Evolutionary conservation across 2,888 invertebrate genomes (phyloP).

Genomic region (Odontocerum albicorne): DNA sequence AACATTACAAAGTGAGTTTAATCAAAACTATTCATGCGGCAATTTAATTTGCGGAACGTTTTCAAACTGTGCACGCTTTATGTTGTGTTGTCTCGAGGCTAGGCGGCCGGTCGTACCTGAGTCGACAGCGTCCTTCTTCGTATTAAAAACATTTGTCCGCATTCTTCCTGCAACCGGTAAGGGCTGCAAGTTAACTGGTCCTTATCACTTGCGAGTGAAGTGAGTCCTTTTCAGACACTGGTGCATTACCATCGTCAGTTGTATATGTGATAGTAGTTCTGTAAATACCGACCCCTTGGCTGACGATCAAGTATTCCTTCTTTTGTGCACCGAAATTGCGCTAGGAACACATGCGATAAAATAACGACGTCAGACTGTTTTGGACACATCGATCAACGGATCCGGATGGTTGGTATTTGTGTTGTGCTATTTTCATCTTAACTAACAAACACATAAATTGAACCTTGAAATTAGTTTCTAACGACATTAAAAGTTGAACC

Average conservation of each 20-base stretch:
- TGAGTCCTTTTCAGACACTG: neutral
- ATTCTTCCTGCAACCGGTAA: conserved; percentile 17
- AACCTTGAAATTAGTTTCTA: conserved; percentile 12
- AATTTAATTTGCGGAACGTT: too few species aligned
- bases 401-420: conserved; percentile 28
- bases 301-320: neutral
- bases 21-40: too few species aligned
- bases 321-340: neutral
- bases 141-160: conserved; percentile 16
- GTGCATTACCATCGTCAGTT: neutral
- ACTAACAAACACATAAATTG: conserved; percentile 10
- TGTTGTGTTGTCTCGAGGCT: conserved; percentile 10
- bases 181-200: neutral
- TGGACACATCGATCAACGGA: conserved; percentile 9
- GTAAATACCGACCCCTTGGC: conserved; percentile 4
- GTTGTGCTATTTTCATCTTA: conserved; percentile 13
- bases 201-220: conserved; percentile 3
- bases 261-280: conserved; percentile 1
- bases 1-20: neutral
- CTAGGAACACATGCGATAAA: neutral
- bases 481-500: neutral
- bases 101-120: conserved; percentile 25
- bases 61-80: conserved; percentile 14
- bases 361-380: conserved; percentile 8
- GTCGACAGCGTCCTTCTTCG: conserved; percentile 17